Conservation (phyloP, 2,113 vertebrate genomes). For the Chloebia gouldiae region DNA sequence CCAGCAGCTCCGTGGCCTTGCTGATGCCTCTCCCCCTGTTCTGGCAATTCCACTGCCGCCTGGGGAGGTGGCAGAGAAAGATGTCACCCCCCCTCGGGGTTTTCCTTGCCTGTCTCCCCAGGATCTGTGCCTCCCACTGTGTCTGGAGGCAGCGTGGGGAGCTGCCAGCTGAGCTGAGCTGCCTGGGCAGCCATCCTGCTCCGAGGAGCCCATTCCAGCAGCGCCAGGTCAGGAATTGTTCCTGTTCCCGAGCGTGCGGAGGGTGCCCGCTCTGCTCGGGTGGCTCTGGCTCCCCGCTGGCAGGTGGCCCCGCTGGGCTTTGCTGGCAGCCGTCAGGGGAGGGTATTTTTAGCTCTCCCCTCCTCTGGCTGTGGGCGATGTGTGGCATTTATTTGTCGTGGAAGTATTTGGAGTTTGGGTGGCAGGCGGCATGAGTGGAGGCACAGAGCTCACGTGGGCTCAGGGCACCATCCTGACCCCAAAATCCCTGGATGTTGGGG, state of each 20-base stretch:
- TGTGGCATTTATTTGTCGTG: constrained; percentile 2
- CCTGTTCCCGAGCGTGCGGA: rapidly evolving
- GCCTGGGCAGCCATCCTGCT: neutral
- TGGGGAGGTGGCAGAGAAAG: neutral
- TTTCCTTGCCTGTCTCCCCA: neutral
- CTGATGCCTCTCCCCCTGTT: neutral
- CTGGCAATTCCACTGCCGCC: neutral
- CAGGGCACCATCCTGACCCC: neutral
- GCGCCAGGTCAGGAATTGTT: neutral
- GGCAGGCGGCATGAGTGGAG: neutral
- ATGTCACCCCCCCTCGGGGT: neutral
- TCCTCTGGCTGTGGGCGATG: neutral
- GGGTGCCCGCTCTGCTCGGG: neutral
- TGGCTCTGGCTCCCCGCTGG: neutral
- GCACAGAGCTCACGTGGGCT: neutral
- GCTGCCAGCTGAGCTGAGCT: neutral
- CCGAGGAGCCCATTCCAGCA: neutral
- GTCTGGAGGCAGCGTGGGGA: neutral
- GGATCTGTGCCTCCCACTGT: neutral
- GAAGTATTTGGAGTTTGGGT: neutral
- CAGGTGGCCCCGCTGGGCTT: neutral
- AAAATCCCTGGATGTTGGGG: neutral
- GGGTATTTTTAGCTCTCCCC: constrained; percentile 41
- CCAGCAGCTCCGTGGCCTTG: neutral
- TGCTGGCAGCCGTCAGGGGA: neutral